phyloP scores from a whole-genome alignment of 2,797 vertebrate species.

The Sitta carolinensis region DNA sequence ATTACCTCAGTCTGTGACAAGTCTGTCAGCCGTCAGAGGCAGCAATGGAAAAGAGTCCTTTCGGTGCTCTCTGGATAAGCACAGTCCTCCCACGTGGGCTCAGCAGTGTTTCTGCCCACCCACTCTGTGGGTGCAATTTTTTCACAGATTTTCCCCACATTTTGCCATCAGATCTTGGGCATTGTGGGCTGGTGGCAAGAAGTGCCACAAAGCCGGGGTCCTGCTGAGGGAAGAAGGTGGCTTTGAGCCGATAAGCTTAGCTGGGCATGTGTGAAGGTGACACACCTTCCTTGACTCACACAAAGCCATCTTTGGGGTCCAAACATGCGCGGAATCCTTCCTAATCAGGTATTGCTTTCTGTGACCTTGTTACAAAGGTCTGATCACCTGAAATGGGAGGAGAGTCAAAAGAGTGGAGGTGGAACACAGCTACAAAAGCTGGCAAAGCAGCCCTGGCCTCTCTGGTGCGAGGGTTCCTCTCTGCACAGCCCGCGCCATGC shows the following conservation, averaged over 20 bases:
- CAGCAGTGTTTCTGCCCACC: conserved; percentile 75
- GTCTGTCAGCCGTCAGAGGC: conserved; percentile 72
- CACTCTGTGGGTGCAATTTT: conserved; percentile 65
- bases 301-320: background rate
- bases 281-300: fast-evolving
- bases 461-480: fast-evolving
- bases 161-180: background rate
- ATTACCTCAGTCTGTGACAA: background rate
- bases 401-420: background rate
- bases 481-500: background rate
- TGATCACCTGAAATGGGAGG: fast-evolving
- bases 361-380: fast-evolving
- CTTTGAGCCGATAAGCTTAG: background rate
- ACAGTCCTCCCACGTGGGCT: conserved; percentile 73
- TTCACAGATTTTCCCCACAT: background rate
- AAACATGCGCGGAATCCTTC: background rate
- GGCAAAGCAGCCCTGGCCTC: fast-evolving
- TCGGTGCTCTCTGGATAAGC: conserved; percentile 76
- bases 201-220: background rate
- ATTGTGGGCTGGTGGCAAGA: background rate
- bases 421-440: background rate
- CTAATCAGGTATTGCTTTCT: fast-evolving
- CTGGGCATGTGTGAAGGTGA: background rate
- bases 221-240: background rate
- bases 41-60: conserved; percentile 60